Evolutionary conservation across 2,888 invertebrate genomes (phyloP).

Genomic region (Drosophila vallismaia): DNA sequence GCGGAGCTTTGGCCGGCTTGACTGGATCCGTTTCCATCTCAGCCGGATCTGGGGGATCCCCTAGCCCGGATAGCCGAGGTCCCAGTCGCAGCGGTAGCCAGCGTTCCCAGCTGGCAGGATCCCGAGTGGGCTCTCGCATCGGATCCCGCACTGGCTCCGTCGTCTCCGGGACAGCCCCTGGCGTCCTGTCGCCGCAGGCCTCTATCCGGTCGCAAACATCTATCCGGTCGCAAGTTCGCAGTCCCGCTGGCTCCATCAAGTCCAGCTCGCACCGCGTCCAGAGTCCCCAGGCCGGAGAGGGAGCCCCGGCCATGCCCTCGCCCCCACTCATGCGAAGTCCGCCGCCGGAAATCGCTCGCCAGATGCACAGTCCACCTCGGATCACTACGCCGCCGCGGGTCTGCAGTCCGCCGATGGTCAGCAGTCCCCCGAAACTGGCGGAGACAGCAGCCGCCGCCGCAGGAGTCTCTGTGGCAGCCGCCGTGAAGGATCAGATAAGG

Average conservation of each 20-base stretch:
- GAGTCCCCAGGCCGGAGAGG: slow-evolving; percentile 76
- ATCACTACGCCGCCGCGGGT: slow-evolving; percentile 79
- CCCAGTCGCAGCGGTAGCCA: slow-evolving; percentile 74
- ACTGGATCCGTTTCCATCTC: slow-evolving; percentile 55
- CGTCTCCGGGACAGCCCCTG: slow-evolving; percentile 51
- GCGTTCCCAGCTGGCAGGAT: slow-evolving; percentile 42
- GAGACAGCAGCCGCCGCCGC: slow-evolving; percentile 66
- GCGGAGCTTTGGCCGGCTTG: slow-evolving; percentile 56
- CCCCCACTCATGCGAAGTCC: slow-evolving; percentile 77
- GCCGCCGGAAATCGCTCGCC: slow-evolving; percentile 63
- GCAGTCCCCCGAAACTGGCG: slow-evolving; percentile 75
- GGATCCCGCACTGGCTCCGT: slow-evolving; percentile 73
- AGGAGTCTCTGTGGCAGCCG: slow-evolving; percentile 31
- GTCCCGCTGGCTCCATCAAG: slow-evolving; percentile 72
- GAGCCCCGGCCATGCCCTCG: slow-evolving; percentile 80
- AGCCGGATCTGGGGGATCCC: slow-evolving; percentile 28
- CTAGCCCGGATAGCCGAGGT: slow-evolving; percentile 65
- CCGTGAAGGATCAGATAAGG: slow-evolving; percentile 44
- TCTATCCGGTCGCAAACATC: slow-evolving; percentile 69
- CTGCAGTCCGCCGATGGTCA: slow-evolving; percentile 78
- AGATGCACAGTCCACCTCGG: slow-evolving; percentile 80
- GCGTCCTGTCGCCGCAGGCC: slow-evolving; percentile 69
- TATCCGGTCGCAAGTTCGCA: slow-evolving; percentile 58
- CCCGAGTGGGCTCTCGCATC: slow-evolving; percentile 66
- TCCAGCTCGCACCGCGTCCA: slow-evolving; percentile 67